phyloP scores from a whole-genome alignment of 2,113 vertebrate species.

The Pungitius pungitius region DNA sequence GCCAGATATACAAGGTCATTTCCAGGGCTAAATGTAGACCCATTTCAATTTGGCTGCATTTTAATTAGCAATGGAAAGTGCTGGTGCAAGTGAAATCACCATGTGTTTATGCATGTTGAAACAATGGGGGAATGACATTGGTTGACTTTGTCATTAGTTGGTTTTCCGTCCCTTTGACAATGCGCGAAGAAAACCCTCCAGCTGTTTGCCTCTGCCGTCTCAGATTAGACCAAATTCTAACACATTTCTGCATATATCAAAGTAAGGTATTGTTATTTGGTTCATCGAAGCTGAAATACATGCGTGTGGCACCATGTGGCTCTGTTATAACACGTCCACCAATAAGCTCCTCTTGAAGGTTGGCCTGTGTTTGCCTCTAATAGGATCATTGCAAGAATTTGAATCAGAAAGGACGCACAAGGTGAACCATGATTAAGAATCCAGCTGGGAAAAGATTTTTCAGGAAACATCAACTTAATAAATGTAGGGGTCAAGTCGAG shows the following conservation, averaged over 20 bases:
- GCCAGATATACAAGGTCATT: conserved; percentile 62
- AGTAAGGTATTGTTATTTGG: conserved; percentile 14
- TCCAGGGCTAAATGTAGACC: conserved; percentile 56
- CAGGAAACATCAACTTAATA: conserved; percentile 1
- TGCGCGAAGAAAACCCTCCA: background rate
- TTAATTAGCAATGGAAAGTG: conserved; percentile 70
- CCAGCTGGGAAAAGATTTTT: conserved; percentile 15
- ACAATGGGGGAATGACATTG: conserved; percentile 68
- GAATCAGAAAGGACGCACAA: conserved; percentile 55
- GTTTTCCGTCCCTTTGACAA: conserved; percentile 30
- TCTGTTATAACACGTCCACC: conserved; percentile 24
- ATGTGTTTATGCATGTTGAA: conserved; percentile 63
- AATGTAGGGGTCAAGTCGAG: conserved; percentile 17
- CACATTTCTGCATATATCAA: conserved; percentile 50
- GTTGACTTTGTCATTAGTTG: conserved; percentile 69
- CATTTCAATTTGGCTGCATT: conserved; percentile 61
- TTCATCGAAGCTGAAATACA: conserved; percentile 10
- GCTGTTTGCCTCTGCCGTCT: conserved; percentile 40
- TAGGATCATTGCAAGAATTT: conserved; percentile 51
- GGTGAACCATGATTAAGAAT: conserved; percentile 44
- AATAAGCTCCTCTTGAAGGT: conserved; percentile 39
- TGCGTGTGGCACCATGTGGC: background rate
- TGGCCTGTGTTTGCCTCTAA: conserved; percentile 24
- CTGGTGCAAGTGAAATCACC: conserved; percentile 63
- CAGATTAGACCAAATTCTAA: conserved; percentile 40